phyloP scores from a whole-genome alignment of 2,113 vertebrate species.

The Mobula birostris region DNA sequence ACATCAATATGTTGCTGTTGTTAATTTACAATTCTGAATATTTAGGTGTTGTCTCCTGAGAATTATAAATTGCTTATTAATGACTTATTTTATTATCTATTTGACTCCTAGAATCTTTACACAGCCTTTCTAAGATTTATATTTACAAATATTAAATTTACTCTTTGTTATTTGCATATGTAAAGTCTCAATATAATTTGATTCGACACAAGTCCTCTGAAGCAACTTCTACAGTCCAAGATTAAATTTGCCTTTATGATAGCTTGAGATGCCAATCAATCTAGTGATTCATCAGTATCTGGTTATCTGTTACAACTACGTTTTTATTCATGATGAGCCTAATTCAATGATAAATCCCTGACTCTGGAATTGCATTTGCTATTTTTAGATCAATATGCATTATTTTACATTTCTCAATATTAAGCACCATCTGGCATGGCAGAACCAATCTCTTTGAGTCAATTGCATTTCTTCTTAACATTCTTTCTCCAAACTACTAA shows the following conservation, averaged over 20 bases:
- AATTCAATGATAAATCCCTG: neutral
- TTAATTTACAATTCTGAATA: neutral
- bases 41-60: neutral
- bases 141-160: neutral
- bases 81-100: neutral
- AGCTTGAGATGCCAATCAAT: neutral
- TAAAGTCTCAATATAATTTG: neutral
- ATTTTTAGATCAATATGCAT: constrained; percentile 22
- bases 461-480: neutral
- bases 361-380: constrained; percentile 7
- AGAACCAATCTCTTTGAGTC: neutral
- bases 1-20: no score
- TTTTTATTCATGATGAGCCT: constrained; percentile 14
- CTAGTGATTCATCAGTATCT: neutral
- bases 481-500: neutral
- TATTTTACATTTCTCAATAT: constrained; percentile 8
- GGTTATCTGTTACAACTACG: neutral
- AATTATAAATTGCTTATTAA: neutral
- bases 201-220: neutral
- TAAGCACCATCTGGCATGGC: neutral
- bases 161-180: neutral
- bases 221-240: neutral
- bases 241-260: neutral
- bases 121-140: neutral
- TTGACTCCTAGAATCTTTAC: neutral